Evolutionary conservation across 2,797 vertebrate species (phyloP).

Genomic region (Danio aesculapii): DNA sequence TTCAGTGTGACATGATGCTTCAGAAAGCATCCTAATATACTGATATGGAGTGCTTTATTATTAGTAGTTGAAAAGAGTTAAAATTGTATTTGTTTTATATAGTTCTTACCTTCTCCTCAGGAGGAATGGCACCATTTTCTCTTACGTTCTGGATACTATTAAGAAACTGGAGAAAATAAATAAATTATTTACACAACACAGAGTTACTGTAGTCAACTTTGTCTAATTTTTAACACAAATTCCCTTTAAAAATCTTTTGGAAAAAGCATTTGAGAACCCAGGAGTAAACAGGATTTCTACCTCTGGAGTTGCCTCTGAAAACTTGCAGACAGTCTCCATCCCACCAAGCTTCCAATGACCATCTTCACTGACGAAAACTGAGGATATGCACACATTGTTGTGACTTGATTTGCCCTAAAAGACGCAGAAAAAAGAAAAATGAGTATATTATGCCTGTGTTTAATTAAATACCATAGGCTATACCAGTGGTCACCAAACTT

Average conservation of each 20-base stretch:
- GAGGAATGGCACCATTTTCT: constrained; percentile 84
- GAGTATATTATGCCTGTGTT: not conserved
- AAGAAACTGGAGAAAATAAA: constrained; percentile 83
- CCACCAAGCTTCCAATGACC: constrained; percentile 98
- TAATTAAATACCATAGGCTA: not conserved
- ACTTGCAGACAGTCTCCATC: constrained; percentile 96
- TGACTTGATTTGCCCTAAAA: constrained; percentile 92
- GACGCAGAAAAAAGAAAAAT: constrained; percentile 28
- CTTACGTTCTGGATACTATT: constrained; percentile 82
- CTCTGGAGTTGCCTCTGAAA: constrained; percentile 91
- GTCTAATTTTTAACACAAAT: not conserved
- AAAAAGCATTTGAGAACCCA: not conserved
- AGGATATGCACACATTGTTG: constrained; percentile 94
- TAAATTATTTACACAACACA: constrained; percentile 9
- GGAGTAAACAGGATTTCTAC: constrained; percentile 67
- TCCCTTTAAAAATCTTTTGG: not conserved
- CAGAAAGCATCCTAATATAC: not conserved
- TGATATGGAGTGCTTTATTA: not conserved
- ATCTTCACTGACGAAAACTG: constrained; percentile 95
- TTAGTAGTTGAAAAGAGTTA: not conserved
- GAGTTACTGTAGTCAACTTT: not conserved
- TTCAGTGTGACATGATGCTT: not conserved
- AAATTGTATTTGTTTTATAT: not conserved
- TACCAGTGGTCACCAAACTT: too few relatives aligned
- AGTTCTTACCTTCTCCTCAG: constrained; percentile 85